Conservation (phyloP, 2,113 vertebrate genomes). For the Rhinoderma darwinii region DNA sequence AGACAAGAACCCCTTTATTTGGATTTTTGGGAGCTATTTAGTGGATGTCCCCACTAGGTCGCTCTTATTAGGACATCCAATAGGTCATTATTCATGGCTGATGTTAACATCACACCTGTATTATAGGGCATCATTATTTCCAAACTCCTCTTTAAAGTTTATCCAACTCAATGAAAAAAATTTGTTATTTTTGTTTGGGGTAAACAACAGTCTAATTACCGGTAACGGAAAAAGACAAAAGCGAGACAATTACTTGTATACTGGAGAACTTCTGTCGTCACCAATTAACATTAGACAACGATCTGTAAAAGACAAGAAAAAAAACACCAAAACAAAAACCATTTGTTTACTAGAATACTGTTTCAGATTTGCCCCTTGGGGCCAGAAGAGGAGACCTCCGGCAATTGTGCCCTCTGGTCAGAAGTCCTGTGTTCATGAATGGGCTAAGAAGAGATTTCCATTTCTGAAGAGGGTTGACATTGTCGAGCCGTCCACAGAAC, state of each 20-base stretch:
- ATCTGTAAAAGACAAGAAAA: background rate
- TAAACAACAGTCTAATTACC: constrained; percentile 22
- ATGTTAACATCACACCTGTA: too few relatives aligned
- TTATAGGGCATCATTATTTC: too few relatives aligned
- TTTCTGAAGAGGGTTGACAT: background rate
- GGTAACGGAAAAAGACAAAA: background rate
- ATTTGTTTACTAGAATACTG: constrained; percentile 19
- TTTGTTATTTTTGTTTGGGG: constrained; percentile 7
- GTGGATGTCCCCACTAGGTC: too few relatives aligned
- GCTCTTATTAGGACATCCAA: too few relatives aligned
- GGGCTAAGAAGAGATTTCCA: background rate
- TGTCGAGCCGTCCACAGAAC: background rate
- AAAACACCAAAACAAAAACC: background rate
- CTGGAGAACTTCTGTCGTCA: background rate
- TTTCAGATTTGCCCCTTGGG: background rate
- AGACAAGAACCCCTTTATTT: too few relatives aligned
- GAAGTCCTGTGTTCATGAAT: background rate
- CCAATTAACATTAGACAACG: background rate
- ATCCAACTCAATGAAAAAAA: background rate
- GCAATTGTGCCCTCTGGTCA: background rate
- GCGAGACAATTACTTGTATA: background rate
- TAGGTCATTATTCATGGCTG: too few relatives aligned
- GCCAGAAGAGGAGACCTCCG: background rate
- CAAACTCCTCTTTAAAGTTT: too few relatives aligned
- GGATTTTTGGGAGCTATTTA: too few relatives aligned